A percentile compares a stretch with the other conserved stretches of the same genome.
Conservation (phyloP, 2,888 invertebrate species). For the Folsomia candida region DNA sequence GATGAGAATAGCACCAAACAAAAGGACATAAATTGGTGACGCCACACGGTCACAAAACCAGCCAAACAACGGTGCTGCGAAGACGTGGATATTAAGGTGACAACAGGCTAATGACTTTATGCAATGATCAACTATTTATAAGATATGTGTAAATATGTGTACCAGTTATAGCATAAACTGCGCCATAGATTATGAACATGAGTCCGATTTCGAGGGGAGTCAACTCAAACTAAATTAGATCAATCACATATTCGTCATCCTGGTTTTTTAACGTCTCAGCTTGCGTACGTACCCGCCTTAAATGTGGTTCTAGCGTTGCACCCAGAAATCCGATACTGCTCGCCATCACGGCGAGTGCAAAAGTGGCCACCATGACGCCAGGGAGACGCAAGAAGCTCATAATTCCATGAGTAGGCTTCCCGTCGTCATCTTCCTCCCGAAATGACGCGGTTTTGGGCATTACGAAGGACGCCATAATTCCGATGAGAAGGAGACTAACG, state of each 20-base stretch:
- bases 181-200: constrained; percentile 82
- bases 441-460: constrained; percentile 33
- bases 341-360: constrained; percentile 53
- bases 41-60: constrained; percentile 73
- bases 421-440: constrained; percentile 15
- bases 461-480: constrained; percentile 21
- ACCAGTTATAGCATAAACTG: constrained; percentile 73
- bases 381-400: constrained; percentile 60
- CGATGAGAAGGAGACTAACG: constrained; percentile 54
- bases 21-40: constrained; percentile 67
- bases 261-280: constrained; percentile 51
- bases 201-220: constrained; percentile 70
- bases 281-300: constrained; percentile 53
- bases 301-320: constrained; percentile 61
- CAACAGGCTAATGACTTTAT: too few species aligned
- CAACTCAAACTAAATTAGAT: constrained; percentile 61
- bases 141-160: too few species aligned
- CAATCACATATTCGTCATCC: too few species aligned
- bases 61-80: constrained; percentile 79
- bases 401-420: constrained; percentile 55
- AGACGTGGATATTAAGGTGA: too few species aligned
- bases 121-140: too few species aligned
- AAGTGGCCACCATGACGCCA: constrained; percentile 53
- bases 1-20: constrained; percentile 66
- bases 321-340: constrained; percentile 59